Conservation (phyloP, 2,113 vertebrate genomes). For the Tapirus terrestris region DNA sequence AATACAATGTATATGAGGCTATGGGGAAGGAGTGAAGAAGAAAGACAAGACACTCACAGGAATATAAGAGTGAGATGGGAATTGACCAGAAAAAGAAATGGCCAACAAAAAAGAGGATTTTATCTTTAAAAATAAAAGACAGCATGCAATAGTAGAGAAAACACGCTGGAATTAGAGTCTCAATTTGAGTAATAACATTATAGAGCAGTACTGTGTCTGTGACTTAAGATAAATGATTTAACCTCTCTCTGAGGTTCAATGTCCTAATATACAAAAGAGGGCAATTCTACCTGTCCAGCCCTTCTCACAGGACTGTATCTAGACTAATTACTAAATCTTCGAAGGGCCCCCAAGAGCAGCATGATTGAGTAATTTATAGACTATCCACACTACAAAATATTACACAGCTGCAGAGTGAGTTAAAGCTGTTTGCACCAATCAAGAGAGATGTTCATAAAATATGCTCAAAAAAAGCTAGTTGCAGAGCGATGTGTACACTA, state of each 20-base stretch:
- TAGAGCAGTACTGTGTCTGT: background rate
- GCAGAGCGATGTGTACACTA: background rate
- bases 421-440: background rate
- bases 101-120: background rate
- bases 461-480: background rate
- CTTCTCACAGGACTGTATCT: background rate
- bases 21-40: background rate
- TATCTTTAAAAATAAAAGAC: background rate
- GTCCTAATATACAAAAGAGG: background rate
- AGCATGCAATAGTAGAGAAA: background rate
- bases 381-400: background rate
- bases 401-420: background rate
- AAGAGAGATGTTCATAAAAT: background rate
- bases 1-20: background rate
- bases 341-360: background rate
- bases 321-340: conserved; percentile 6
- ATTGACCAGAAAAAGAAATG: background rate
- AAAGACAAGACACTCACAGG: background rate
- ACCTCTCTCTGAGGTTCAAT: background rate
- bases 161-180: background rate
- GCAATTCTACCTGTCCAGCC: background rate
- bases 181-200: background rate
- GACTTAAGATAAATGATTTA: background rate
- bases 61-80: background rate
- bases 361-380: background rate